These are phyloP conservation scores for Ophioninae sp. DNA, from an alignment of 2,888 invertebrate species.

Conservation along the genomic window DNA sequence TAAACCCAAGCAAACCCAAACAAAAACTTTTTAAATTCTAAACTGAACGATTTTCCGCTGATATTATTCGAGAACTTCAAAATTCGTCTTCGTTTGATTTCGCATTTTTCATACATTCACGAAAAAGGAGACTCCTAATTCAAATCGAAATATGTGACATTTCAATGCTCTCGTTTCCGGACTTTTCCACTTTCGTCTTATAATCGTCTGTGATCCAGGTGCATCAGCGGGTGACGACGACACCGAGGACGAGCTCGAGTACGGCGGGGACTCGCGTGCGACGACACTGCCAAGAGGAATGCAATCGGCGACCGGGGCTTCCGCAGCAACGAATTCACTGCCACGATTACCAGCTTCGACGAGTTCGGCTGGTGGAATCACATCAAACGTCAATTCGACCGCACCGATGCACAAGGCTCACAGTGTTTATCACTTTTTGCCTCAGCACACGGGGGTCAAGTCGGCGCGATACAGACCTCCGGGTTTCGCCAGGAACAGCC, in stretches of 20 bases:
- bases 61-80: no score
- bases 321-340: conserved; percentile 87
- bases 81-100: background rate
- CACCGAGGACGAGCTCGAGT: conserved; percentile 78
- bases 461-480: conserved; percentile 94
- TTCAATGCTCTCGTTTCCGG: background rate
- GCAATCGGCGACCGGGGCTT: conserved; percentile 81
- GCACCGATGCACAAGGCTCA: conserved; percentile 85
- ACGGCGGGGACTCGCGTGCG: conserved; percentile 81
- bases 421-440: conserved; percentile 84
- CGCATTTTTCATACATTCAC: background rate
- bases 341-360: conserved; percentile 87
- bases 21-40: no score
- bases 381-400: conserved; percentile 66
- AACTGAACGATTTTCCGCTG: no score
- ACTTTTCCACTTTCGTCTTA: background rate
- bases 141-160: background rate
- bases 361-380: conserved; percentile 67
- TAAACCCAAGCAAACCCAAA: no score
- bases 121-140: background rate
- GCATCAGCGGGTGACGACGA: conserved; percentile 81
- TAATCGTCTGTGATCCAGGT: conserved; percentile 75
- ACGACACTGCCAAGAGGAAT: conserved; percentile 86
- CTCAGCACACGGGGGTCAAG: conserved; percentile 86
- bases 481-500: conserved; percentile 86